Percentiles rank a stretch among this genome's conserved stretches.
Evolutionary conservation across 2,113 vertebrate species (phyloP).

Genomic region (Ibidorhyncha struthersii): DNA sequence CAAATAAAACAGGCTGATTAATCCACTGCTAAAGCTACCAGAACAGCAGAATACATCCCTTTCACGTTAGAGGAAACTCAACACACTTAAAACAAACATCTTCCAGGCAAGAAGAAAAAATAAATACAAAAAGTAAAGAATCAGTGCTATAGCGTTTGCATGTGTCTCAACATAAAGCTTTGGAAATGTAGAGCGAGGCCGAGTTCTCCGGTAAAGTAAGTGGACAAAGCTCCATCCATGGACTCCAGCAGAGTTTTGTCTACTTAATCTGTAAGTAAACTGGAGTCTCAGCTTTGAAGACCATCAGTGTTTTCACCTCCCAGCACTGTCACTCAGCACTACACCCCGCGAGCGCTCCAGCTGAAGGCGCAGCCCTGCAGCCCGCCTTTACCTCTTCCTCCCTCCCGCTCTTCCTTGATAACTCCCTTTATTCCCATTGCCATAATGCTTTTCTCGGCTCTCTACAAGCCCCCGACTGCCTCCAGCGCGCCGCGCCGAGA

Average conservation of each 20-base stretch:
- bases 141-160: background rate
- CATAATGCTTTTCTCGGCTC: background rate
- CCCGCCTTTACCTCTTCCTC: background rate
- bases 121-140: background rate
- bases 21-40: background rate
- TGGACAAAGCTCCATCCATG: background rate
- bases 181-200: background rate
- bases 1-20: constrained; percentile 11
- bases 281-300: background rate
- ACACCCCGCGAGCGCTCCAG: background rate
- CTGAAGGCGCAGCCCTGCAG: background rate
- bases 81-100: background rate
- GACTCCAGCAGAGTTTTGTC: background rate
- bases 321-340: accelerated
- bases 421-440: background rate
- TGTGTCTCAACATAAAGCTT: background rate
- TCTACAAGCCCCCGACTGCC: accelerated
- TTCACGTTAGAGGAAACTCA: background rate
- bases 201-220: background rate
- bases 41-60: background rate
- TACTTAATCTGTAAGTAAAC: background rate
- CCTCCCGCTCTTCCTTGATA: background rate
- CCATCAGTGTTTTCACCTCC: background rate
- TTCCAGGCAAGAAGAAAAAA: background rate
- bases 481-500: accelerated